Conservation (phyloP, 2,888 invertebrate species). For the Leptura quadrifasciata region DNA sequence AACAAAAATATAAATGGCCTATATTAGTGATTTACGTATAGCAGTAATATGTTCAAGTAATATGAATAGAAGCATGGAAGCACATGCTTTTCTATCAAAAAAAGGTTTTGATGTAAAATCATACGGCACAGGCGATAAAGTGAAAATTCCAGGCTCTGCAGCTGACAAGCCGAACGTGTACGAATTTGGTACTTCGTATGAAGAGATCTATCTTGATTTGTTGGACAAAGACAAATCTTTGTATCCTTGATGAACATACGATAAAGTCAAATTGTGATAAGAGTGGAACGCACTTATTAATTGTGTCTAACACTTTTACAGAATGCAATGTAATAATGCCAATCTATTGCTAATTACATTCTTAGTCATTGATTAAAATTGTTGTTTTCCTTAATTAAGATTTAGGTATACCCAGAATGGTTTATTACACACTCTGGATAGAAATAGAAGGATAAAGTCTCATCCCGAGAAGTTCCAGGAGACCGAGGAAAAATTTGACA, state of each 20-base stretch:
- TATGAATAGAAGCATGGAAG: constrained; percentile 99
- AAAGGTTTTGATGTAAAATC: constrained; percentile 97
- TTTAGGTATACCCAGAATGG: constrained; percentile 93
- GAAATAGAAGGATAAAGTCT: constrained; percentile 96
- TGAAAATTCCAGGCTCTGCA: constrained; percentile 96
- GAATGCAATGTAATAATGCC: too few relatives aligned
- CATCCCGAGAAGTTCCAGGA: constrained; percentile 96
- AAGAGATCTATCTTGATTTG: constrained; percentile 96
- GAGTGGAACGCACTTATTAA: too few relatives aligned
- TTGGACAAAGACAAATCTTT: constrained; percentile 91
- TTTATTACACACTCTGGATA: constrained; percentile 96
- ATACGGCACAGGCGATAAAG: constrained; percentile 95
- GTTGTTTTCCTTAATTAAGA: constrained; percentile 74
- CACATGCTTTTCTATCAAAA: constrained; percentile 97
- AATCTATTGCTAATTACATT: not conserved
- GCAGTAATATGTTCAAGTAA: constrained; percentile 99
- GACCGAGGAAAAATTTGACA: constrained; percentile 92
- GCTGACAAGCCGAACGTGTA: constrained; percentile 97
- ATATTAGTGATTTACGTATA: constrained; percentile 79
- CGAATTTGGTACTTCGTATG: constrained; percentile 96
- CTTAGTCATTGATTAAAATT: not conserved
- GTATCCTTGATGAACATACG: constrained; percentile 73
- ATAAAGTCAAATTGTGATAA: too few relatives aligned
- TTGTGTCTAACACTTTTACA: too few relatives aligned
- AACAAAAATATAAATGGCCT: constrained; percentile 55